phyloP scores from a whole-genome alignment of 1,140 invertebrate species.

The Matsumurasca onukii region DNA sequence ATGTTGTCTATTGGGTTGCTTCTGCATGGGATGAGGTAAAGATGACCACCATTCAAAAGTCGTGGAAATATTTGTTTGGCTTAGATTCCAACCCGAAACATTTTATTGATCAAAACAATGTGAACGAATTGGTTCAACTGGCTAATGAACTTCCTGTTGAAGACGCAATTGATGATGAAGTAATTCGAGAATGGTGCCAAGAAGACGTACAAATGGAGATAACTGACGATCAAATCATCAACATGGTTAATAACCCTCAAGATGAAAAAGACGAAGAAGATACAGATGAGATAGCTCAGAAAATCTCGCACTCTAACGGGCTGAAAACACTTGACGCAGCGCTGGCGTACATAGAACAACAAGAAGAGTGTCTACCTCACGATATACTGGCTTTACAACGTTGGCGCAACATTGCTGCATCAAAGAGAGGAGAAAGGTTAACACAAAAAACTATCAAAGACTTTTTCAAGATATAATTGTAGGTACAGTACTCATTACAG shows the following conservation, averaged over 20 bases:
- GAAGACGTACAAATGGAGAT: slow-evolving; percentile 10
- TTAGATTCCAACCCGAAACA: neutral
- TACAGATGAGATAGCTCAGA: neutral
- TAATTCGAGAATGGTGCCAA: neutral
- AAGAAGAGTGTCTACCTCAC: too few relatives aligned
- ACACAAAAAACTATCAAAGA: too few relatives aligned
- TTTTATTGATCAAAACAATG: neutral
- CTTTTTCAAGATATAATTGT: too few relatives aligned
- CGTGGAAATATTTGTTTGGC: slow-evolving; percentile 20
- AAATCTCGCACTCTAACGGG: neutral
- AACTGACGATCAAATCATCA: slow-evolving; percentile 2
- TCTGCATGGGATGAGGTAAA: slow-evolving; percentile 28
- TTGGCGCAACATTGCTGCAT: too few relatives aligned
- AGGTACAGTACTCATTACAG: too few relatives aligned
- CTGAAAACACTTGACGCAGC: neutral
- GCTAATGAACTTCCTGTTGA: neutral
- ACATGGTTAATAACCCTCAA: too few relatives aligned
- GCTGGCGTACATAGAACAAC: neutral
- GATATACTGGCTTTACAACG: too few relatives aligned
- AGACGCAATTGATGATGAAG: neutral
- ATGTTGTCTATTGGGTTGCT: slow-evolving; percentile 31
- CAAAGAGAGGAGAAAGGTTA: too few relatives aligned
- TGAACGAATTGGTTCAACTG: neutral
- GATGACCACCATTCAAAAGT: slow-evolving; percentile 6
- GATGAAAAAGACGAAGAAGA: too few relatives aligned